Conservation (phyloP, 1,140 invertebrate species). For the Aradophagus sp. region DNA sequence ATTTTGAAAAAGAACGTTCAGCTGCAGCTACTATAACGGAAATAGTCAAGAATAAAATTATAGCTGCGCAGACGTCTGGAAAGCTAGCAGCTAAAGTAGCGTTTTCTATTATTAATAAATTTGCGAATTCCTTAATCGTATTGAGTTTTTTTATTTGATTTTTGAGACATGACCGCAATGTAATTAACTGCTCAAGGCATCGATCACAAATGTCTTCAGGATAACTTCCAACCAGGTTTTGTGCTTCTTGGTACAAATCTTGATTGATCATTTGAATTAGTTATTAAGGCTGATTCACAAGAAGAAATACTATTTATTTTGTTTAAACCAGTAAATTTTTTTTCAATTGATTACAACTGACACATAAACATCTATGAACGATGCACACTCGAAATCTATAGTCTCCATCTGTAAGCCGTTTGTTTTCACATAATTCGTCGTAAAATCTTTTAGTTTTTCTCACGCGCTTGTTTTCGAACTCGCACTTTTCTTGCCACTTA, state of each 20-base stretch:
- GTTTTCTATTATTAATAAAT: slow-evolving; percentile 20
- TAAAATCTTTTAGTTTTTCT: slow-evolving; percentile 34
- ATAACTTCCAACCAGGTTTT: slow-evolving; percentile 4
- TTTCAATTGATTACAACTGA: slow-evolving; percentile 16
- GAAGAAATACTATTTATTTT: slow-evolving; percentile 26
- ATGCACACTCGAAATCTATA: slow-evolving; percentile 23
- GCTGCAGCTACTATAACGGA: slow-evolving; percentile 42
- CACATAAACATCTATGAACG: slow-evolving; percentile 19
- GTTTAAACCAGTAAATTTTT: slow-evolving; percentile 29
- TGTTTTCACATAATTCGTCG: slow-evolving; percentile 31
- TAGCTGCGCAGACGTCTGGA: slow-evolving; percentile 23
- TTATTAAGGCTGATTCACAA: slow-evolving; percentile 17
- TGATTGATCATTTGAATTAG: slow-evolving; percentile 9
- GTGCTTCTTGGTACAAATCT: slow-evolving; percentile 5
- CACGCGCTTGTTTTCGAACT: slow-evolving; percentile 24
- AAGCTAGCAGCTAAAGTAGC: slow-evolving; percentile 27
- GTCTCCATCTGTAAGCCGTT: slow-evolving; percentile 21
- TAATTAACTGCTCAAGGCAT: slow-evolving; percentile 20
- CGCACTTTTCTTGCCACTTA: slow-evolving; percentile 9
- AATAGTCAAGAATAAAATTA: slow-evolving; percentile 46
- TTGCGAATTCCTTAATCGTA: slow-evolving; percentile 10
- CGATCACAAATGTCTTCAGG: slow-evolving; percentile 15
- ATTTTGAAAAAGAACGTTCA: slow-evolving; percentile 47
- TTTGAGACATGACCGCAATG: slow-evolving; percentile 22
- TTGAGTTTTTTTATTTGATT: slow-evolving; percentile 6